A percentile compares a stretch with the other conserved stretches of the same genome.
Evolutionary conservation across 2,113 vertebrate genomes (phyloP).

Genomic region (Melanerpes aurifrons): DNA sequence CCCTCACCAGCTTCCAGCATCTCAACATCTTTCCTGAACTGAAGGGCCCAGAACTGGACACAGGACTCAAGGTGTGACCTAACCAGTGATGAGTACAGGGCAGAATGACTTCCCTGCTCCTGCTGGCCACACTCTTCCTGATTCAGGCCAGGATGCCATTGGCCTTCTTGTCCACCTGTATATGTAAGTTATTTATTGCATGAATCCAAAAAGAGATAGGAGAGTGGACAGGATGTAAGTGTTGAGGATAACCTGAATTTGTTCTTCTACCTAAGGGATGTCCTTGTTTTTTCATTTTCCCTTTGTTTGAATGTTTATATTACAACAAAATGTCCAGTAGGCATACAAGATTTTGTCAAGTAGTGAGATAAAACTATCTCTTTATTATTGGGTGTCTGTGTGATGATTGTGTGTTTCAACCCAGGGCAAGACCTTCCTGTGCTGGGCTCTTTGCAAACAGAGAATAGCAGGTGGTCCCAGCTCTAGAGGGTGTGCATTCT

Average conservation of each 20-base stretch:
- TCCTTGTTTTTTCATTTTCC: not conserved
- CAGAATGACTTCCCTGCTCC: too few species aligned
- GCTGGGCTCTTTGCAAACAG: not conserved
- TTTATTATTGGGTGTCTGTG: constrained; percentile 37
- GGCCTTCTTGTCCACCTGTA: not conserved
- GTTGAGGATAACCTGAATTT: not conserved
- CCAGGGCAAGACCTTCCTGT: constrained; percentile 16
- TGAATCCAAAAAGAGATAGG: not conserved
- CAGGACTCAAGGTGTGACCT: too few species aligned
- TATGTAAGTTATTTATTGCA: not conserved
- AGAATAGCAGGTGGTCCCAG: constrained; percentile 43
- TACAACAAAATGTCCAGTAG: not conserved
- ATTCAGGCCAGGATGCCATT: too few species aligned
- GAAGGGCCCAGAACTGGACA: too few species aligned
- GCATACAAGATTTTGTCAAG: not conserved
- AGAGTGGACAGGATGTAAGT: not conserved
- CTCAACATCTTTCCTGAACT: too few species aligned
- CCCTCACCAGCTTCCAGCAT: too few species aligned
- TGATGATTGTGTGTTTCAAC: constrained; percentile 1
- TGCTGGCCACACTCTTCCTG: too few species aligned
- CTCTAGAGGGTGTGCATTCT: constrained; percentile 19
- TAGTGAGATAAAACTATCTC: not conserved
- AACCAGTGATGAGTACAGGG: too few species aligned
- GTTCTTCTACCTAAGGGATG: not conserved
- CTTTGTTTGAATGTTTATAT: not conserved